Evolutionary conservation across 2,113 vertebrate genomes (phyloP).

Genomic region (Ceyx margarethae): DNA sequence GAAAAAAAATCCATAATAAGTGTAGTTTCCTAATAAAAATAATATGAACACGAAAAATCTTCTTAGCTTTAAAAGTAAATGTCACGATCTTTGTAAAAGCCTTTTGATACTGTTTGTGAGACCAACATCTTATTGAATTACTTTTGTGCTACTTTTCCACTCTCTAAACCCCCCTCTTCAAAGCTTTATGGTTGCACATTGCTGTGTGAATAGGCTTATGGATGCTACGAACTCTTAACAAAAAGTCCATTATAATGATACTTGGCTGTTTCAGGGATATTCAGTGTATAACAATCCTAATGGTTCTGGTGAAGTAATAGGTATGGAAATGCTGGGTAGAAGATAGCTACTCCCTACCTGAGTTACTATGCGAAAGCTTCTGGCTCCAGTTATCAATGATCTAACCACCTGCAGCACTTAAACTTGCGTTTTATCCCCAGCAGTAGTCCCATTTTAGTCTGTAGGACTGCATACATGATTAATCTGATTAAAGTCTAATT

Average conservation of each 20-base stretch:
- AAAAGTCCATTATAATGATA: constrained; percentile 61
- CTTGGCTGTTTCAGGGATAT: constrained; percentile 53
- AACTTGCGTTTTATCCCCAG: constrained; percentile 29
- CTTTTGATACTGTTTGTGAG: constrained; percentile 68
- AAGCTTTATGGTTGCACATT: constrained; percentile 40
- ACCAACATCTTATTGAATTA: constrained; percentile 62
- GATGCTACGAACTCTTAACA: constrained; percentile 53
- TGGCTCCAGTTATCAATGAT: neutral
- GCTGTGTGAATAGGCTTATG: constrained; percentile 53
- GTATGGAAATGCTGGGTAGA: constrained; percentile 42
- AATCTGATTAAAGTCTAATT: constrained; percentile 50
- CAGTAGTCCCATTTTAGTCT: constrained; percentile 31
- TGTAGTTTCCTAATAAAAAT: constrained; percentile 49
- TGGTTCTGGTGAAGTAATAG: constrained; percentile 50
- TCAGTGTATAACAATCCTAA: constrained; percentile 57
- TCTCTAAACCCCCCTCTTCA: constrained; percentile 51
- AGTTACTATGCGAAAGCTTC: constrained; percentile 24
- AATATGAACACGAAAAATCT: constrained; percentile 44
- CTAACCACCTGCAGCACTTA: constrained; percentile 45
- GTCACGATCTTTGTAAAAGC: constrained; percentile 39
- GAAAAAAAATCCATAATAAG: constrained; percentile 30
- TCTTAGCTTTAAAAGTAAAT: constrained; percentile 56
- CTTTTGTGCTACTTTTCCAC: constrained; percentile 53
- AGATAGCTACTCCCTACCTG: constrained; percentile 34
- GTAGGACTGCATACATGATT: constrained; percentile 20